Conservation (phyloP, 2,113 vertebrate species). For the Tiliqua scincoides region DNA sequence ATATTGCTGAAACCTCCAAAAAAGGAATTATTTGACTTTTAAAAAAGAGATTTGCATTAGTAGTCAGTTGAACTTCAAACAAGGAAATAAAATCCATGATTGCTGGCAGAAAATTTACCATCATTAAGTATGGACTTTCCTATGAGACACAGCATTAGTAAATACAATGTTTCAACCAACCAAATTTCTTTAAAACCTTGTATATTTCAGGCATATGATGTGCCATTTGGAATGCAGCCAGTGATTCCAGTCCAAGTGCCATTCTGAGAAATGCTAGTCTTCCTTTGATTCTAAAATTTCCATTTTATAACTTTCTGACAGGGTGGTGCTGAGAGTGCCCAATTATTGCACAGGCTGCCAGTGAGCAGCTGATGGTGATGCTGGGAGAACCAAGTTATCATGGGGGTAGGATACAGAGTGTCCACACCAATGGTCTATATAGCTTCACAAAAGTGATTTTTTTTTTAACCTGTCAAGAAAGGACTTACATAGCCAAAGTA, state of each 20-base stretch:
- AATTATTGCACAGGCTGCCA: no score
- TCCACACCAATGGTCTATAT: no score
- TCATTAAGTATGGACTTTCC: neutral
- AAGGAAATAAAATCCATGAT: neutral
- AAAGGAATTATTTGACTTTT: neutral
- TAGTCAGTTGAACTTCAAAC: neutral
- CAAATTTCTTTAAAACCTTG: no score
- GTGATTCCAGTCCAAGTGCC: neutral
- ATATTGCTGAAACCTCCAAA: neutral
- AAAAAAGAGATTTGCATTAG: neutral
- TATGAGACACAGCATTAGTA: neutral
- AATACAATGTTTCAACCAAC: neutral
- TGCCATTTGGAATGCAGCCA: neutral
- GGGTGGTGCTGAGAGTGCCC: no score
- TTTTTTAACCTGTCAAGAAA: no score
- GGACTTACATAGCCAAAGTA: no score
- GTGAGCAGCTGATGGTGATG: no score
- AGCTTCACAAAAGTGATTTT: no score
- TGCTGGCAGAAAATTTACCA: neutral
- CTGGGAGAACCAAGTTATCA: no score
- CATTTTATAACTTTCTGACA: neutral
- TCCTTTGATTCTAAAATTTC: neutral
- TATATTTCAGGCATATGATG: neutral
- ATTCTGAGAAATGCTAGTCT: neutral
- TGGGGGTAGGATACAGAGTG: no score